Evolutionary conservation across 2,113 vertebrate species (phyloP).

Genomic region (Passer domesticus): DNA sequence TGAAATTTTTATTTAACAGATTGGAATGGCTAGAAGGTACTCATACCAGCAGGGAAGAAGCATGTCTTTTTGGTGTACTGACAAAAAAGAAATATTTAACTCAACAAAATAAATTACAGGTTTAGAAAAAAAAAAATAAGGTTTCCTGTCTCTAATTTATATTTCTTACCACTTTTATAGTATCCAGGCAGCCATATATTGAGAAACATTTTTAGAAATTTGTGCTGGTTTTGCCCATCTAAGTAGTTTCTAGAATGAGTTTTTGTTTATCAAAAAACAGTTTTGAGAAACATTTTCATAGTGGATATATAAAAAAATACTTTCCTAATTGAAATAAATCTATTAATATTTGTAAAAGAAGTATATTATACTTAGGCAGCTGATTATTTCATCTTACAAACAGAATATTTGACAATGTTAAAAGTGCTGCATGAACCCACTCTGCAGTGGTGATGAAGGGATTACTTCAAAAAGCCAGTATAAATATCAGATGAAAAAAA

Average conservation of each 20-base stretch:
- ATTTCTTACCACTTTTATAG: background rate
- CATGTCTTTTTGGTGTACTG: background rate
- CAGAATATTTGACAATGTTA: background rate
- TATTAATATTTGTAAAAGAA: background rate
- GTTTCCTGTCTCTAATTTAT: background rate
- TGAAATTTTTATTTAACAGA: background rate
- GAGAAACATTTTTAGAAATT: background rate
- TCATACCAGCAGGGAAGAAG: background rate
- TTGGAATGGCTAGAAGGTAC: background rate
- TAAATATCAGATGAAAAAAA: slow-evolving; percentile 3
- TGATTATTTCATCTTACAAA: background rate
- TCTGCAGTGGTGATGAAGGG: background rate
- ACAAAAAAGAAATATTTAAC: background rate
- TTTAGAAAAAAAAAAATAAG: background rate
- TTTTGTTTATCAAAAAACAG: background rate
- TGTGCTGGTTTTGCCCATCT: background rate
- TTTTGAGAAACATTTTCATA: background rate
- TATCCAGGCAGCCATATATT: background rate
- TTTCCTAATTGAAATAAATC: background rate
- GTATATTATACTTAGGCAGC: background rate
- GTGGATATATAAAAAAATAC: background rate
- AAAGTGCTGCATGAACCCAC: background rate
- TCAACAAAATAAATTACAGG: background rate
- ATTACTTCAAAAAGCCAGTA: background rate
- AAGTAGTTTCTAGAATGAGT: background rate